Evolutionary conservation across 1,140 invertebrate species (phyloP), one percentile per base, ranked within the genome.

Genomic region (Cheumatopsyche charites): DNA sequence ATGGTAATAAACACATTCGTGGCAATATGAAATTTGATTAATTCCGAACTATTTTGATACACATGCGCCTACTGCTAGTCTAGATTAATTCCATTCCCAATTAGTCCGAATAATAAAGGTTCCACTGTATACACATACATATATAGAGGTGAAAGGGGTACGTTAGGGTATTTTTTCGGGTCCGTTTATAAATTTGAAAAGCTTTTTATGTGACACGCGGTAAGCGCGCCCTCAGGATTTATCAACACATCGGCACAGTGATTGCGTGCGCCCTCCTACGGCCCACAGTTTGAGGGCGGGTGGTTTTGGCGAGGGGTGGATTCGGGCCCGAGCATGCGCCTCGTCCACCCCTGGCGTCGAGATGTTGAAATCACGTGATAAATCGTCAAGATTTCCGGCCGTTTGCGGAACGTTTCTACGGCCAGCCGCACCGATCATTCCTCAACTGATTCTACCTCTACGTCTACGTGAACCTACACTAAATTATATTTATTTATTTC

Each of bases 341-440:
- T 65, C 15, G 19, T 15, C 25, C 58, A 45, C 62, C 29, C 68
- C 47, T 58, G 13, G 70, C 58, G 61, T 62, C 19, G 67, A 72
- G 70, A 75, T 72, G 73, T 75, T 75, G 73, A 75, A 75, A 75
- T 70, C 49, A 70, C 70, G 73, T 72, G 73, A 75, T 75, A 75
- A 75, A 75, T 75, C 68, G 70, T 72, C 41, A 49, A 75, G 73
- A 75, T 75, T 74, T 74, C 73, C 73, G 73, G 63, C 66, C 29
- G 65, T 72, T 75, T 75, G 71, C 65, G 47, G 66, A 66, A 67
- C 66, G 58, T 68, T 66, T 61, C 73, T 67, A 62, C 62, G 62
- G 65, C 55, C 21, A 7, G 23, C 55, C 55, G n/a, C 55, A 26
- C 23, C 19, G 21, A 58, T 26, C 55, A 58, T 58, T 58, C 25